phyloP scores from a whole-genome alignment of 2,888 invertebrate species.

The Hypsopygia costalis region DNA sequence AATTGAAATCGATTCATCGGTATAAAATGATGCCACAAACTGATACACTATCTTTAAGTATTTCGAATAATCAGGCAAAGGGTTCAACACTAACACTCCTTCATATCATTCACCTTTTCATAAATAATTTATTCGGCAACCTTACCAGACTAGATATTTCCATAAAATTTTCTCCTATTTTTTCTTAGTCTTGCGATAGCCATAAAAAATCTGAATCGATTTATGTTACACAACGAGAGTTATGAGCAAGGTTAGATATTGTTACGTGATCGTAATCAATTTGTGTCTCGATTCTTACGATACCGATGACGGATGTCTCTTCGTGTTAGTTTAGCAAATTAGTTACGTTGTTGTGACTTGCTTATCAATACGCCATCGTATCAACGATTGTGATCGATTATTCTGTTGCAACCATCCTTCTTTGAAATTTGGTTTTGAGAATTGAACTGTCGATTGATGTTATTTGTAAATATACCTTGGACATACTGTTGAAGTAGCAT shows the following conservation, averaged over 20 bases:
- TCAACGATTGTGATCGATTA: neutral
- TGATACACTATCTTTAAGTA: too few relatives aligned
- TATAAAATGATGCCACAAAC: too few relatives aligned
- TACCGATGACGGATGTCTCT: conserved; percentile 34
- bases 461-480: too few relatives aligned
- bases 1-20: too few relatives aligned
- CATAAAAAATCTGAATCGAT: conserved; percentile 12
- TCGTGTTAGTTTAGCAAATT: conserved; percentile 31
- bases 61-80: too few relatives aligned
- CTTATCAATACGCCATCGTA: conserved; percentile 3
- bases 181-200: neutral
- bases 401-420: neutral
- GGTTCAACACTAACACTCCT: too few relatives aligned
- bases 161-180: too few relatives aligned
- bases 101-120: too few relatives aligned
- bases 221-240: conserved; percentile 30
- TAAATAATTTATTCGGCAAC: too few relatives aligned
- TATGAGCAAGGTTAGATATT: conserved; percentile 40
- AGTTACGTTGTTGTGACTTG: conserved; percentile 27
- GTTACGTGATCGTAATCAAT: conserved; percentile 47
- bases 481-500: too few relatives aligned
- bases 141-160: too few relatives aligned
- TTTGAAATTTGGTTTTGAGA: neutral
- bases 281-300: conserved; percentile 37
- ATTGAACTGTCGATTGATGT: conserved; percentile 1